Percentiles rank a stretch among this genome's conserved stretches.
Conservation (phyloP, 2,888 invertebrate species). For the Lapara coniferarum region DNA sequence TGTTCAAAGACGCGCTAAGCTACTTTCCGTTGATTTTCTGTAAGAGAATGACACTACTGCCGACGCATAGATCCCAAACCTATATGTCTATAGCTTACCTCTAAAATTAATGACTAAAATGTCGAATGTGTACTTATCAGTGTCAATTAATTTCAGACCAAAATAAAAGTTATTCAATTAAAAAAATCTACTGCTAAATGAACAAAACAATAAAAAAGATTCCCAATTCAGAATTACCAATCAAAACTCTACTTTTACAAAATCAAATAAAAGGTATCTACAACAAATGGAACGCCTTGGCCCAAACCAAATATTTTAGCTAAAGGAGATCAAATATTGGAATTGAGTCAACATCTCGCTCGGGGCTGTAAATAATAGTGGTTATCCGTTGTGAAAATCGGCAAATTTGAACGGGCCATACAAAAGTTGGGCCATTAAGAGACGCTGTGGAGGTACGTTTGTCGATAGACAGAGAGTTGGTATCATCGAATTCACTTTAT, state of each 20-base stretch:
- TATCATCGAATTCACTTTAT: not conserved
- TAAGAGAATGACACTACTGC: too few relatives aligned
- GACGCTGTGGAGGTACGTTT: constrained; percentile 24
- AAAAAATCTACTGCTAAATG: too few relatives aligned
- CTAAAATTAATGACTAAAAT: too few relatives aligned
- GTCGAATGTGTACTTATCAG: too few relatives aligned
- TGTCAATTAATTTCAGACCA: too few relatives aligned
- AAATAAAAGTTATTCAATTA: too few relatives aligned
- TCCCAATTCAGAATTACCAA: not conserved
- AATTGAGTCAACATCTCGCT: constrained; percentile 27
- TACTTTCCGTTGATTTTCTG: too few relatives aligned
- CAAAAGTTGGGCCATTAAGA: constrained; percentile 59
- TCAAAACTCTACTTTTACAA: not conserved
- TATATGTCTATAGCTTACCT: too few relatives aligned
- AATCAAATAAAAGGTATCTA: constrained; percentile 1
- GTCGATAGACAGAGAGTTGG: constrained; percentile 24
- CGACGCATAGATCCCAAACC: too few relatives aligned
- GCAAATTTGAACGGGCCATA: constrained; percentile 56
- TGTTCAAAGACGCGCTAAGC: too few relatives aligned
- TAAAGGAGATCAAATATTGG: constrained; percentile 27
- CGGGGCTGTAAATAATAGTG: constrained; percentile 27
- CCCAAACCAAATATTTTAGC: constrained; percentile 23
- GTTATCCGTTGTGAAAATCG: constrained; percentile 37
- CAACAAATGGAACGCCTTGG: not conserved
- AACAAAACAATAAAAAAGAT: not conserved